Evolutionary conservation across 2,888 invertebrate genomes (phyloP).

Genomic region (Stramonita haemastoma): DNA sequence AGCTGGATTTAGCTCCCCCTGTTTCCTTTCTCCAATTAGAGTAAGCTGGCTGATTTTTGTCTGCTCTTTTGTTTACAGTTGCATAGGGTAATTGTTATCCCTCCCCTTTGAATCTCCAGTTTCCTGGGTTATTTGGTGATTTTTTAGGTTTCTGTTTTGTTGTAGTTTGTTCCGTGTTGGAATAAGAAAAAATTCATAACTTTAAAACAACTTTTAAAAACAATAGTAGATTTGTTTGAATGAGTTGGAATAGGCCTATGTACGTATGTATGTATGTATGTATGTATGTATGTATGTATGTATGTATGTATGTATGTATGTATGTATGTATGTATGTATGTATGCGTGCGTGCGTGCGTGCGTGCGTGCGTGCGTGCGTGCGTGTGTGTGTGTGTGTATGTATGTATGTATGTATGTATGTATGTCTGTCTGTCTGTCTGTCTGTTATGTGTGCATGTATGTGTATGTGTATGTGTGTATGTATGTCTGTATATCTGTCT

Average conservation of each 20-base stretch:
- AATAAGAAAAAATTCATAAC: no score
- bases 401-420: neutral
- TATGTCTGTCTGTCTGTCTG: no score
- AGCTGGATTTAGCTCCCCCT: no score
- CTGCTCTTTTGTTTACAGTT: no score
- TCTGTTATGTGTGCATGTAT: no score
- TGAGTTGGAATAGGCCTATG: neutral
- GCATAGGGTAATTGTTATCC: neutral
- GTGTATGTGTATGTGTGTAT: no score
- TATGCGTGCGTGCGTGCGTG: neutral
- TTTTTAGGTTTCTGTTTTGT: neutral
- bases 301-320: neutral
- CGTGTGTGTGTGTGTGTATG: slow-evolving; percentile 11
- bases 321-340: neutral
- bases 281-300: neutral
- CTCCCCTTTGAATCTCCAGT: no score
- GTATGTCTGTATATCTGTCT: no score
- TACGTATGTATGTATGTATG: neutral
- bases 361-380: neutral
- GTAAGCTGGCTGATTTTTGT: no score
- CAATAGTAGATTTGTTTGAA: neutral
- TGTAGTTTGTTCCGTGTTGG: neutral
- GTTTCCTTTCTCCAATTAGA: no score
- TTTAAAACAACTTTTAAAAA: no score
- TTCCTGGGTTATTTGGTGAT: neutral